A percentile compares a stretch with the other conserved stretches of the same genome.
These are phyloP conservation scores for Agapostemon virescens DNA, from an alignment of 2,888 invertebrate genomes.

Conservation along the genomic window DNA sequence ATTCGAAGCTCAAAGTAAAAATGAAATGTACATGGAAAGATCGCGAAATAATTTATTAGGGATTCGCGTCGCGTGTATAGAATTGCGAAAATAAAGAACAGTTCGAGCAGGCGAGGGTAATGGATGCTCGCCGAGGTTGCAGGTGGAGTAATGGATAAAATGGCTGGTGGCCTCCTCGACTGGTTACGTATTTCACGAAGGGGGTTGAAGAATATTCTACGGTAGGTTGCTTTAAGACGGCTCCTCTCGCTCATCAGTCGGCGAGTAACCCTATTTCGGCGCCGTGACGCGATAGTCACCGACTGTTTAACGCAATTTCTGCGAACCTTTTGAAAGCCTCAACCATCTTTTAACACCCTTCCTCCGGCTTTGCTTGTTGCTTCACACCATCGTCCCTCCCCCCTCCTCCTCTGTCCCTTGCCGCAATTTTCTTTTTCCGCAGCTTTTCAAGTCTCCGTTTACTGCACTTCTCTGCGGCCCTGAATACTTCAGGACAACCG, in stretches of 20 bases:
- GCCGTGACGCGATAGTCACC: slow-evolving; percentile 54
- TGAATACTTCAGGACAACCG: slow-evolving; percentile 50
- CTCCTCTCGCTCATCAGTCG: slow-evolving; percentile 13
- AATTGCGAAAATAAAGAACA: background rate
- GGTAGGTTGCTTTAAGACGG: slow-evolving; percentile 24
- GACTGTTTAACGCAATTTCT: slow-evolving; percentile 66
- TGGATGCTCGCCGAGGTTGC: background rate
- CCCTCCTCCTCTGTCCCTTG: background rate
- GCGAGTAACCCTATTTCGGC: slow-evolving; percentile 60
- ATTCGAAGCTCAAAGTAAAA: too few species aligned
- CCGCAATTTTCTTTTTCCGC: slow-evolving; percentile 31
- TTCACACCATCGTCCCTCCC: slow-evolving; percentile 4
- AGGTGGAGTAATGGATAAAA: background rate
- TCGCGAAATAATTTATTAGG: background rate
- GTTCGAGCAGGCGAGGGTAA: background rate
- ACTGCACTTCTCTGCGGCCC: slow-evolving; percentile 54
- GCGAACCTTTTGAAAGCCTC: slow-evolving; percentile 56
- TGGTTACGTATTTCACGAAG: slow-evolving; percentile 1
- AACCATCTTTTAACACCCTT: slow-evolving; percentile 37
- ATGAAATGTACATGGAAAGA: background rate
- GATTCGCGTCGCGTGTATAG: background rate
- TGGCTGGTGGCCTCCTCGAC: background rate
- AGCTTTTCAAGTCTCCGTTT: slow-evolving; percentile 25
- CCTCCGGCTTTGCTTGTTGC: slow-evolving; percentile 22
- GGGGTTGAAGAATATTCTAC: slow-evolving; percentile 18